phyloP scores from a whole-genome alignment of 1,140 invertebrate genomes.

The Panulirus ornatus region DNA sequence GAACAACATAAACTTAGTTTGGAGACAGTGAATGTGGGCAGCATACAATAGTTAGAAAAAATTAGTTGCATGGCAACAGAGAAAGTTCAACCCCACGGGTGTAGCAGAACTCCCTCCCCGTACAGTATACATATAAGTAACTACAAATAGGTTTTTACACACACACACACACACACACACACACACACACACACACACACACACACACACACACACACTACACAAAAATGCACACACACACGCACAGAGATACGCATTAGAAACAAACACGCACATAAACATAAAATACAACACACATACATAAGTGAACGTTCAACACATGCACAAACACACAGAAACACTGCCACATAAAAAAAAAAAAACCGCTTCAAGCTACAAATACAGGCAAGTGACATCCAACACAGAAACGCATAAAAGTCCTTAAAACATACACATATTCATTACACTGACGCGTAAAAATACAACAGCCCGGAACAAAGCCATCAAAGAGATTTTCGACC shows the following conservation, averaged over 20 bases:
- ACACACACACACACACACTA: too few species aligned
- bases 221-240: too few species aligned
- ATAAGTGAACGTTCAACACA: conserved; percentile 9
- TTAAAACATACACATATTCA: conserved; percentile 16
- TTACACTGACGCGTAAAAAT: not conserved
- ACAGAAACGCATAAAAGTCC: not conserved
- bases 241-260: too few species aligned
- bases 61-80: too few species aligned
- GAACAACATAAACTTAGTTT: too few species aligned
- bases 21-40: too few species aligned
- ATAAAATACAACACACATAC: too few species aligned
- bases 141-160: not conserved
- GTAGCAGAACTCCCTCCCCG: not conserved
- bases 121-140: too few species aligned
- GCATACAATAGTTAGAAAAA: too few species aligned
- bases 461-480: not conserved
- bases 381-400: not conserved
- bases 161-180: conserved; percentile 5
- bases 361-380: not conserved
- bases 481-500: not conserved
- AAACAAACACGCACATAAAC: too few species aligned
- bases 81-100: too few species aligned
- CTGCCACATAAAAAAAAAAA: not conserved
- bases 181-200: conserved; percentile 25
- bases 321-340: conserved; percentile 3